Conservation (phyloP, 2,113 vertebrate species). For the Scophthalmus maximus region DNA sequence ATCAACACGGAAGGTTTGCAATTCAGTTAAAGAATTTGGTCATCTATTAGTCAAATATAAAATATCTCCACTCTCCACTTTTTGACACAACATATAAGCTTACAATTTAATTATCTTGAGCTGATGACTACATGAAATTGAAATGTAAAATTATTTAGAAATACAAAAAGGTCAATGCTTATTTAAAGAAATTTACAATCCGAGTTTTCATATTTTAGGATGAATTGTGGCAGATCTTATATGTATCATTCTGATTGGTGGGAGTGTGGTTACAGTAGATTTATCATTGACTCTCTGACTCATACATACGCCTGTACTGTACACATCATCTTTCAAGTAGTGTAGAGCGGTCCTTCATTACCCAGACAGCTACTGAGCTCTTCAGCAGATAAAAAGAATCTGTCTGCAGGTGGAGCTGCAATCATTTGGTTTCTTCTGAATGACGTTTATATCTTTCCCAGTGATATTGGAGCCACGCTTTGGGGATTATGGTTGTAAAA, state of each 20-base stretch:
- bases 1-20: background rate
- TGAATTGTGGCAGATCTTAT: background rate
- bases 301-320: background rate
- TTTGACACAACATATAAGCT: background rate
- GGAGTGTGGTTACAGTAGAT: no score
- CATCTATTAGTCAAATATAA: no score
- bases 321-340: background rate
- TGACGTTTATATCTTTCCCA: background rate
- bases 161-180: background rate
- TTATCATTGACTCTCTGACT: background rate
- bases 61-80: no score
- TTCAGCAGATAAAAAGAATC: background rate
- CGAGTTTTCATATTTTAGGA: background rate
- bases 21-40: background rate
- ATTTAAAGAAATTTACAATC: background rate
- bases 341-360: background rate
- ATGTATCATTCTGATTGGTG: background rate
- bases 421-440: background rate
- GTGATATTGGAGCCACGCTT: background rate
- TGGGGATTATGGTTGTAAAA: background rate
- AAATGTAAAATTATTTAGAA: background rate
- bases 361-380: background rate
- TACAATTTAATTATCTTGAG: background rate
- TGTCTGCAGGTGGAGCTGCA: slow-evolving; percentile 26
- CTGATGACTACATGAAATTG: background rate